Conservation (phyloP, 2,113 vertebrate species). For the Arothron firmamentum region DNA sequence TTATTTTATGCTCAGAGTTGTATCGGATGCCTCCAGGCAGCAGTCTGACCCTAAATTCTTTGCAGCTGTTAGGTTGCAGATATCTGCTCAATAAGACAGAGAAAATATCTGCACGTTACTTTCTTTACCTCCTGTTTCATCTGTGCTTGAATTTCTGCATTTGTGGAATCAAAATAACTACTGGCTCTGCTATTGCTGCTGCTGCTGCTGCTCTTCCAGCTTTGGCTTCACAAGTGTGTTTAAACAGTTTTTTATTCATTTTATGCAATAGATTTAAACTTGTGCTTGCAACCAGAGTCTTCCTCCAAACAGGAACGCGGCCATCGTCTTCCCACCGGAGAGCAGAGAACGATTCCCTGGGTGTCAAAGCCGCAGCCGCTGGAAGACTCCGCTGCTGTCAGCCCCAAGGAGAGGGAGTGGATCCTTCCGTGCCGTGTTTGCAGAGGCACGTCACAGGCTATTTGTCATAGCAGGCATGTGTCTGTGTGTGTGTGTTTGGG, state of each 20-base stretch:
- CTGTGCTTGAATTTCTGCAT: too few relatives aligned
- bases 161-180: too few relatives aligned
- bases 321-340: not conserved
- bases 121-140: too few relatives aligned
- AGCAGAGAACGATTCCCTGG: conserved; percentile 6
- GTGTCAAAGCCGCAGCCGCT: conserved; percentile 1
- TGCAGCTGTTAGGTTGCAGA: not conserved
- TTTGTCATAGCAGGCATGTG: conserved; percentile 65
- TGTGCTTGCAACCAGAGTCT: too few relatives aligned
- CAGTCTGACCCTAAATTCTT: not conserved
- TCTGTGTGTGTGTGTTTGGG: conserved; percentile 35
- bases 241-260: too few relatives aligned
- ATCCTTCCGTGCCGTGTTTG: conserved; percentile 71
- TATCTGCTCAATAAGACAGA: not conserved
- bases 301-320: not conserved
- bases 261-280: too few relatives aligned
- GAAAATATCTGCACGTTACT: not conserved
- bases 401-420: conserved; percentile 48
- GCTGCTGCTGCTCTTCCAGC: too few relatives aligned
- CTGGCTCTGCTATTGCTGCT: too few relatives aligned
- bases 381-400: conserved; percentile 20
- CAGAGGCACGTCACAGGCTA: conserved; percentile 69
- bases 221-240: too few relatives aligned
- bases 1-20: not conserved
- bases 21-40: not conserved